phyloP scores from a whole-genome alignment of 1,140 invertebrate species.

The Drosophila tropicalis region DNA sequence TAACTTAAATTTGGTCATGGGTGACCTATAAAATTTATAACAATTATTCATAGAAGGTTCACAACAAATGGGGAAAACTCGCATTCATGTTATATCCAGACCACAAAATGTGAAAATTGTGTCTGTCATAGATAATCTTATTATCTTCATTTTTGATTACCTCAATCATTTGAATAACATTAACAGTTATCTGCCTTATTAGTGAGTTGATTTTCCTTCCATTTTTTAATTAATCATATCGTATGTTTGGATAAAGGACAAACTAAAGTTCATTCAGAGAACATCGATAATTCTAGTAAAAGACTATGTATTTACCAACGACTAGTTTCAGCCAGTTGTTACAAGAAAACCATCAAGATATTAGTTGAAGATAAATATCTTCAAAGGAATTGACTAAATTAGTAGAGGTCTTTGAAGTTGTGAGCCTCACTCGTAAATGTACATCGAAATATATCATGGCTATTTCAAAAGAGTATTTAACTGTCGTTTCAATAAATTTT shows the following conservation, averaged over 20 bases:
- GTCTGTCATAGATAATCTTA: not conserved
- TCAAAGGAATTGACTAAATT: too few relatives aligned
- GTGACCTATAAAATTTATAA: conserved; percentile 59
- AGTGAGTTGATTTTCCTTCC: too few relatives aligned
- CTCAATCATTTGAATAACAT: not conserved
- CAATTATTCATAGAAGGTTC: conserved; percentile 14
- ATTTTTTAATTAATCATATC: too few relatives aligned
- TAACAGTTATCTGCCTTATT: conserved; percentile 1
- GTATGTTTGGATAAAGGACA: too few relatives aligned
- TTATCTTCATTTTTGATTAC: not conserved
- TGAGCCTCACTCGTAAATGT: too few relatives aligned
- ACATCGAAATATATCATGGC: not conserved
- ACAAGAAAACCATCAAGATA: too few relatives aligned
- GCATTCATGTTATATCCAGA: not conserved
- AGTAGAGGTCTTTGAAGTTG: too few relatives aligned
- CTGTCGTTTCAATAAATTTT: conserved; percentile 16
- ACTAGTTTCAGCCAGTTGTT: too few relatives aligned
- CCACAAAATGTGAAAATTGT: not conserved
- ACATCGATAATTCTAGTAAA: too few relatives aligned
- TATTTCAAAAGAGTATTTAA: conserved; percentile 6
- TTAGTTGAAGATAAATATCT: too few relatives aligned
- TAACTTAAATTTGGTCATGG: conserved; percentile 36
- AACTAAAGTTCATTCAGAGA: too few relatives aligned
- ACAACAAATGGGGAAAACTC: conserved; percentile 2
- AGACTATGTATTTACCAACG: too few relatives aligned